phyloP scores from a whole-genome alignment of 2,888 invertebrate species.

The Carpatolechia fugitivella region DNA sequence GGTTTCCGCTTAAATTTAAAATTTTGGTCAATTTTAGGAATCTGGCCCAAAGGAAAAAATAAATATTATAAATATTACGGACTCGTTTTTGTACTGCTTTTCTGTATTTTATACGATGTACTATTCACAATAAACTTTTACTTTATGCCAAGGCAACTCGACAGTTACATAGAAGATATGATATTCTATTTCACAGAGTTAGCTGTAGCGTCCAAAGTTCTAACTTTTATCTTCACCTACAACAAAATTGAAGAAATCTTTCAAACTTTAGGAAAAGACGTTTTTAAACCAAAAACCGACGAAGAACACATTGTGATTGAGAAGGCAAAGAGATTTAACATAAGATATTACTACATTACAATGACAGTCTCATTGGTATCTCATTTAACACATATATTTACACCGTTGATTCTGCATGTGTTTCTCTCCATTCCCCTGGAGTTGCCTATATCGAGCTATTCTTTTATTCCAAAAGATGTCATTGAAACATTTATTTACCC shows the following conservation, averaged over 20 bases:
- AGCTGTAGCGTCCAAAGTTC: conserved; percentile 41
- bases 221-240: conserved; percentile 42
- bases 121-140: conserved; percentile 44
- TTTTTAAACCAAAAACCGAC: conserved; percentile 41
- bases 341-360: conserved; percentile 44
- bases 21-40: conserved; percentile 45
- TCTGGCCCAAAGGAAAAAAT: conserved; percentile 34
- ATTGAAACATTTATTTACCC: conserved; percentile 39
- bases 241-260: conserved; percentile 39
- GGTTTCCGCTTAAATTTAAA: conserved; percentile 46
- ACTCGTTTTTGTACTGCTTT: conserved; percentile 29
- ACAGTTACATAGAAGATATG: conserved; percentile 46
- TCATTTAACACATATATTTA: conserved; percentile 32
- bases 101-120: conserved; percentile 35
- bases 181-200: conserved; percentile 51
- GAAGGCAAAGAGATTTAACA: conserved; percentile 42
- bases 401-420: conserved; percentile 41
- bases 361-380: conserved; percentile 36
- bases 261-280: conserved; percentile 39
- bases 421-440: conserved; percentile 31
- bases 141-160: conserved; percentile 43
- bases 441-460: conserved; percentile 46
- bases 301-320: conserved; percentile 34
- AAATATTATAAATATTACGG: conserved; percentile 38
- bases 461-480: conserved; percentile 41